Percentiles rank a stretch among this genome's conserved stretches.
Conservation (phyloP, 2,113 vertebrate species). For the Nipponia nippon region DNA sequence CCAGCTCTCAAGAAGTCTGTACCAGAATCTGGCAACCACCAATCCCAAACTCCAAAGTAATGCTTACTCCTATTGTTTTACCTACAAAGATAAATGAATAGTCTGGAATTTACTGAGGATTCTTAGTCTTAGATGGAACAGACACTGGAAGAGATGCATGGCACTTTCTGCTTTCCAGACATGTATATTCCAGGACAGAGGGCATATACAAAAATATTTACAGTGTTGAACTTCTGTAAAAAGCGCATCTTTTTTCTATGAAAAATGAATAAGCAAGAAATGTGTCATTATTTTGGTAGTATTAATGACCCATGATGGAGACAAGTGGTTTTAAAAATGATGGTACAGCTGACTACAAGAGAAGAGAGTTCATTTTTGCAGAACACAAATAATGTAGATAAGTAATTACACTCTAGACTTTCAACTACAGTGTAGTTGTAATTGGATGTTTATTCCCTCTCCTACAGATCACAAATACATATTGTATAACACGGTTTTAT, state of each 20-base stretch:
- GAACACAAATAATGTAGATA: background rate
- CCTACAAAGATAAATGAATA: background rate
- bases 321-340: background rate
- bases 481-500: background rate
- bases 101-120: background rate
- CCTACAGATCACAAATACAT: background rate
- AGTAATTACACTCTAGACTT: background rate
- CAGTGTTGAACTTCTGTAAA: background rate
- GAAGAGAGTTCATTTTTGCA: background rate
- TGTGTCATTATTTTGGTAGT: background rate
- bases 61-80: background rate
- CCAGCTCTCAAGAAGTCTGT: background rate
- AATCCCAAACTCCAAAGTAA: background rate
- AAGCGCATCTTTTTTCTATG: rapidly evolving
- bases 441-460: background rate
- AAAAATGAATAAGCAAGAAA: background rate
- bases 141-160: background rate
- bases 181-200: background rate
- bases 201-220: background rate
- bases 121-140: background rate
- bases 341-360: background rate
- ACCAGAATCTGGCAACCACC: background rate
- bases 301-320: background rate
- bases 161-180: background rate
- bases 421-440: background rate